Evolutionary conservation across 2,797 vertebrate species (phyloP), one percentile per base, ranked within the genome.

Genomic region (Thripadectes ignobilis): DNA sequence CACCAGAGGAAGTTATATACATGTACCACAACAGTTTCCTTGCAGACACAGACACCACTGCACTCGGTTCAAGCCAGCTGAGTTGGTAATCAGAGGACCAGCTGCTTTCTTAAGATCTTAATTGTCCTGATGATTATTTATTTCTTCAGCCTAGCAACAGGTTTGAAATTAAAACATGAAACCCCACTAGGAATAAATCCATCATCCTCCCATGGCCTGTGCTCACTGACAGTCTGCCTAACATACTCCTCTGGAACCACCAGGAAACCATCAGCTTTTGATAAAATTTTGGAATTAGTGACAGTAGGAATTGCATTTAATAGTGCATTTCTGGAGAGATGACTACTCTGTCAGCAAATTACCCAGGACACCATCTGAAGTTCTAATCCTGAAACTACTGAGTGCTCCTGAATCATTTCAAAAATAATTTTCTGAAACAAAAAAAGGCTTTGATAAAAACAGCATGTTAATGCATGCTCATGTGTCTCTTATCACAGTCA

Each of bases 111-210:
- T 65, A 66, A 89, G 54, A 65, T 81, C 69, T 72, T 88, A 61
- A 54, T 54, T 86, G 34, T 80, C 57, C 51, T 65, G 73, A 36
- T n/a, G 73, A 88, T 65, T 93, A 87, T 93, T 92, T 95, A 91
- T 85, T 92, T 89, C 83, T 88, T 84, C 77, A 94, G 62, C 58
- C 80, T 77, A 88, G 76, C 79, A 92, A 96, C 76, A 88, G 65
- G 68, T 85, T 96, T 74, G 76, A 65, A 57, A 73, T 52, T 80
- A 91, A 89, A 94, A 80, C 65, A 85, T 45, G 30, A 95, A 93
- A 81, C 36, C 20, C 30, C 54, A 52, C 36, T 52, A 92, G 26
- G 71, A 87, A 88, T 66, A 88, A 95, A 94, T 76, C 66, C 29
- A 86, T 94, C 32, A 61, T 86, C 75, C 46, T 88, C 48, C 32